Conservation (phyloP, 30 jellyfish, hydroid and myxozoan genomes). For the Hydra vulgaris region DNA sequence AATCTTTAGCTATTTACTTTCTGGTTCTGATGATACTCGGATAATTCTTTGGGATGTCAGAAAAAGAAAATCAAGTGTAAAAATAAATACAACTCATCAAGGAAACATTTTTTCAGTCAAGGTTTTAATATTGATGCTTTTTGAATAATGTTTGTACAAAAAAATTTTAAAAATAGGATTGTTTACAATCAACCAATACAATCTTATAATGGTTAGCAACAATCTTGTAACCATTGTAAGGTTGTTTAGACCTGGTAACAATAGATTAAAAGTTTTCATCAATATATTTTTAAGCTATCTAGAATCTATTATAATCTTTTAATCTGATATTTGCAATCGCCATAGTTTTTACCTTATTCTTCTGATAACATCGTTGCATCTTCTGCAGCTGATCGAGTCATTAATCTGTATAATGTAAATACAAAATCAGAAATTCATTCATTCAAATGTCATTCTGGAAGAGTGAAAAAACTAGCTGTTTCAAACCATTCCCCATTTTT, state of each 20-base stretch:
- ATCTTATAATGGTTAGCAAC: no score
- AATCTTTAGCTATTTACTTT: conserved; percentile 62
- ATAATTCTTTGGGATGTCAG: conserved; percentile 82
- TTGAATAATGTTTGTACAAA: no score
- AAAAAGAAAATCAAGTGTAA: conserved; percentile 33
- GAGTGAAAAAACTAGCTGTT: conserved; percentile 85
- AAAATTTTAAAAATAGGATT: no score
- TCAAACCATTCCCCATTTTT: conserved; percentile 63
- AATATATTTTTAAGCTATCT: no score
- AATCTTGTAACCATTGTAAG: no score
- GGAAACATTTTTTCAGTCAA: conserved; percentile 92
- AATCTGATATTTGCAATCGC: neutral
- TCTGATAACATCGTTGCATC: conserved; percentile 60
- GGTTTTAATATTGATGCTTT: conserved; percentile 24
- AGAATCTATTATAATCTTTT: no score
- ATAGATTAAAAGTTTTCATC: no score
- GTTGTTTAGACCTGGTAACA: no score
- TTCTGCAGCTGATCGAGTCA: conserved; percentile 89
- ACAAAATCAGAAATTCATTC: conserved; percentile 58
- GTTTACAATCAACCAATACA: no score
- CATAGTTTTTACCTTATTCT: conserved; percentile 73
- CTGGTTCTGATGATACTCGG: conserved; percentile 94
- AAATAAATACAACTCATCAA: conserved; percentile 63
- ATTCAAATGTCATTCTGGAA: conserved; percentile 67
- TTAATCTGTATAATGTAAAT: conserved; percentile 39